Base-by-base conservation (phyloP, 1,140 invertebrate genomes). In the Drosophila pachea region DNA sequence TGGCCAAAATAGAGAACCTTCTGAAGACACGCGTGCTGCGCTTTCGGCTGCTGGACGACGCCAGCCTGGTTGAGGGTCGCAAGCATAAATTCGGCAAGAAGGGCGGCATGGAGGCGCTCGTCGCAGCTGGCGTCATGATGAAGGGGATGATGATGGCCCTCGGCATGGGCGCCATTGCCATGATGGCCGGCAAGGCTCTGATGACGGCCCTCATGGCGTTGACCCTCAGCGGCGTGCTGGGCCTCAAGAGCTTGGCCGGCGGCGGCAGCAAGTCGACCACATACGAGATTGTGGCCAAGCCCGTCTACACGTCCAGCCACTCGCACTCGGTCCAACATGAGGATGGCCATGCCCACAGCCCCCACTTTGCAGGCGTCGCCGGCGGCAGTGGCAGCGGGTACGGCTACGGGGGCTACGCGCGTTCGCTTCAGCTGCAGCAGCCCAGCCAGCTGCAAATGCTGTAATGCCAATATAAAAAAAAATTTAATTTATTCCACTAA, bases 261-360 rank as follows among this genome's bases (percentile, higher is more conserved):
- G 93, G 93, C 12, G 92, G 92, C 12, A 92, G 92, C 16, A 94
- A 94, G 72, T 94, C 94, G 16, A 95, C 94, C 0, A 95, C 94
- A 0, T 96, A 96, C 79, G 95, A 96, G 89, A 95, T 96, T 50
- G 93, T 96, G 35, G 93, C 94, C 52, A 96, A 95, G 73, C 95
- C 95, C 0, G 91, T 95, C 0, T 95, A 95, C 83, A 92, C 92
- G 0, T 93, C 93, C 47, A 91, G 92, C 0, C 94, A 95, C 70
- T 92, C 92, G 2, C 94, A 95, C 64, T 95, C 94, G 7, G 92
- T 93, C 0, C 91, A 90, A 5, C 93, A 95, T 54, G 92, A 92
- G 8, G 91, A 92, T 31, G 92, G 91, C 0, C 90, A 91, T 45
- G 90, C 90, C 49, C 90, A 91, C n/a, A 91, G 90, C 45, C 90